These are phyloP conservation scores for Ypsolopha scabrella DNA, from an alignment of 2,888 invertebrate species.

Conservation along the genomic window DNA sequence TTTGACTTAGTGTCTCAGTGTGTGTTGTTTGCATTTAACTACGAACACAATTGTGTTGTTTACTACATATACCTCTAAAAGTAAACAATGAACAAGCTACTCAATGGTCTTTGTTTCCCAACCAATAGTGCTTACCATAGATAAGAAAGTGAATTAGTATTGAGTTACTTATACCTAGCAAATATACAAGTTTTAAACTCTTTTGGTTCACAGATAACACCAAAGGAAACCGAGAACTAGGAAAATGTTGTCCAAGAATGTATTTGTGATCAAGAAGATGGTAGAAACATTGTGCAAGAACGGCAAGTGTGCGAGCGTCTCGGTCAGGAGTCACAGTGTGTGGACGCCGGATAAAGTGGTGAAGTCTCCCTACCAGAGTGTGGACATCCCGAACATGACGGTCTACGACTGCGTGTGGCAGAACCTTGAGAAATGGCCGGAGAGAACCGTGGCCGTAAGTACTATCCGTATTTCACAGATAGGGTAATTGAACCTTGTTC, in stretches of 20 bases:
- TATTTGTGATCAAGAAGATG: constrained; percentile 26
- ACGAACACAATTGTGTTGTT: too few relatives aligned
- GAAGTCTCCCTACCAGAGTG: constrained; percentile 62
- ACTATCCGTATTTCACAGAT: too few relatives aligned
- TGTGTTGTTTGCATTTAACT: neutral
- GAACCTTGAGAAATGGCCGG: constrained; percentile 73
- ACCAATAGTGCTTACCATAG: too few relatives aligned
- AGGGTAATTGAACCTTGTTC: too few relatives aligned
- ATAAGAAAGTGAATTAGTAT: too few relatives aligned
- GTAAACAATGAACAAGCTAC: too few relatives aligned
- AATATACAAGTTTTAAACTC: too few relatives aligned
- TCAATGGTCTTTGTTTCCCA: too few relatives aligned
- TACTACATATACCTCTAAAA: too few relatives aligned
- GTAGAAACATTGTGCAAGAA: constrained; percentile 15
- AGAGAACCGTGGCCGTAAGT: constrained; percentile 73
- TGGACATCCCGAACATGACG: constrained; percentile 62
- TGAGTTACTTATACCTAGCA: too few relatives aligned
- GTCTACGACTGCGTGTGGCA: constrained; percentile 74
- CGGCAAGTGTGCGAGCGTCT: constrained; percentile 15
- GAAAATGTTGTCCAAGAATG: constrained; percentile 30
- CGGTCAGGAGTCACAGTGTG: constrained; percentile 29
- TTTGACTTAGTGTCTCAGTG: too few relatives aligned
- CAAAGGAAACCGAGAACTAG: neutral
- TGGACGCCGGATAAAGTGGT: constrained; percentile 47
- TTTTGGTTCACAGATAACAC: too few relatives aligned